Evolutionary conservation across 2,888 invertebrate species (phyloP).

Genomic region (Schrankia costaestrigalis): DNA sequence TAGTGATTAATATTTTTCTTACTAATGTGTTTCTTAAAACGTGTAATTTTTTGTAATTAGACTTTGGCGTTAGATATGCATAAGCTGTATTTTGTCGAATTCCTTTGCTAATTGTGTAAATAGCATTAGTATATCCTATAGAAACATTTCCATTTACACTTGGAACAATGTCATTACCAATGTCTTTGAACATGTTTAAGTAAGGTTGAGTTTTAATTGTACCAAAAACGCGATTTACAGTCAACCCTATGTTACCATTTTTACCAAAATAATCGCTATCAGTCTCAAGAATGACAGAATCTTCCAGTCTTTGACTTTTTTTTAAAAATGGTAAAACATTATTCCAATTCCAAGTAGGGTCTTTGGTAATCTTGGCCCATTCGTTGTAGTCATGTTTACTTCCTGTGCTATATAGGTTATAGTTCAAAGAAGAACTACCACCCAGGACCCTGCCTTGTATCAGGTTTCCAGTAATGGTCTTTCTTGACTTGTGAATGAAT

Average conservation of each 20-base stretch:
- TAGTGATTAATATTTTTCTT: constrained; percentile 13
- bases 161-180: constrained; percentile 1
- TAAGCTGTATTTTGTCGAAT: constrained; percentile 10
- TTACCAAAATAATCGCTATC: constrained; percentile 3
- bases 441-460: constrained; percentile 45
- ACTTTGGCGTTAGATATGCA: constrained; percentile 6
- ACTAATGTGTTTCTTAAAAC: constrained; percentile 17
- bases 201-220: constrained; percentile 1
- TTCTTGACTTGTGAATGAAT: constrained; percentile 12
- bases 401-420: constrained; percentile 73
- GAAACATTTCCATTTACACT: constrained; percentile 8
- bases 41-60: constrained; percentile 10
- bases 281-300: background rate
- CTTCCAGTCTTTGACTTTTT: constrained; percentile 37
- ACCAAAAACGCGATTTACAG: background rate
- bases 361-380: constrained; percentile 66
- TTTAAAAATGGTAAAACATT: constrained; percentile 48
- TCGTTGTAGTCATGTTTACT: constrained; percentile 46
- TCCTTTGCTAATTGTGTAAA: constrained; percentile 10
- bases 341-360: constrained; percentile 73
- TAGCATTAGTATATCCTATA: constrained; percentile 7
- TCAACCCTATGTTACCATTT: constrained; percentile 6
- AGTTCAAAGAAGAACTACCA: constrained; percentile 74
- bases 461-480: constrained; percentile 14
- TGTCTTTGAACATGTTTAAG: constrained; percentile 1